These are phyloP conservation scores for Pantherophis vulpinus DNA, from an alignment of 2,797 vertebrate species.

Conservation along the genomic window DNA sequence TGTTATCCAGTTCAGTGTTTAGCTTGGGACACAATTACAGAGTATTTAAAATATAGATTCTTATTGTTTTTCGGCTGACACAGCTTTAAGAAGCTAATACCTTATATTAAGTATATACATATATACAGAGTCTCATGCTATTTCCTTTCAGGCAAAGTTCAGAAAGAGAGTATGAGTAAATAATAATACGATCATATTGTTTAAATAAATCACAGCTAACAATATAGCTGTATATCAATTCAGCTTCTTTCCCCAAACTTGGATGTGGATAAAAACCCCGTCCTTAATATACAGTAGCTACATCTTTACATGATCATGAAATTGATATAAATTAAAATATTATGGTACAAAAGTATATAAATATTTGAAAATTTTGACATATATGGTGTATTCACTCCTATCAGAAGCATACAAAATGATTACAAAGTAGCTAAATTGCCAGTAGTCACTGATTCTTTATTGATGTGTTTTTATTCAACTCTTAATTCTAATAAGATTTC, in stretches of 20 bases:
- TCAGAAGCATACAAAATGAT: not conserved
- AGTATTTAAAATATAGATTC: not conserved
- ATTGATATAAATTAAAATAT: not conserved
- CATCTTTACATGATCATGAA: not conserved
- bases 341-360: not conserved
- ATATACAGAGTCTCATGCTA: not conserved
- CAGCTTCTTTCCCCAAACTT: not conserved
- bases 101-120: not conserved
- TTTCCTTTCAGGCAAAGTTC: not conserved
- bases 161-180: not conserved
- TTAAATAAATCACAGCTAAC: not conserved
- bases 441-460: not conserved
- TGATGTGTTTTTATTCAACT: not conserved
- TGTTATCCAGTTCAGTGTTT: not conserved
- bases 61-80: not conserved
- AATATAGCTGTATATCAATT: not conserved
- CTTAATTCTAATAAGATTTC: not conserved
- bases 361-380: not conserved
- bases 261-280: not conserved
- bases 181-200: not conserved
- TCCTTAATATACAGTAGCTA: not conserved
- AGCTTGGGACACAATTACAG: not conserved
- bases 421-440: not conserved
- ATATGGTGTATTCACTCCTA: not conserved
- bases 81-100: not conserved